These are phyloP conservation scores for Lordiphosa andalusiaca DNA, from an alignment of 2,888 invertebrate genomes.

Conservation along the genomic window DNA sequence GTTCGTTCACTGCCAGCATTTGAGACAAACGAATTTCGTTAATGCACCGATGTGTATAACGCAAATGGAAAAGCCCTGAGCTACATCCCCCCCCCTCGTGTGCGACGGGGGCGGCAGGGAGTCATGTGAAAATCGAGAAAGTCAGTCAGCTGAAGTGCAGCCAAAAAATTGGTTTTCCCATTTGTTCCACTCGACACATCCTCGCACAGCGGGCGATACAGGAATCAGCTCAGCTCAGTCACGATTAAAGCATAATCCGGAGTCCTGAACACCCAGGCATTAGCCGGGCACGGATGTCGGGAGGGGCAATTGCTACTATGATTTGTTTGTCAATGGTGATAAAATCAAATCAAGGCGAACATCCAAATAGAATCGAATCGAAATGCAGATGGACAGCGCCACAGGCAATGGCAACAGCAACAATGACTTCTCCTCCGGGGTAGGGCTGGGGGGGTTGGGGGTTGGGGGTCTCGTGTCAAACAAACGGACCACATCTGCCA, in stretches of 20 bases:
- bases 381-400: constrained; percentile 19
- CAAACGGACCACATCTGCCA: constrained; percentile 17
- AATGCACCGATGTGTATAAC: constrained; percentile 28
- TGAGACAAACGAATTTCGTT: constrained; percentile 28
- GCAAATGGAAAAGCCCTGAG: constrained; percentile 20
- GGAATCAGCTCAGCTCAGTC: constrained; percentile 1
- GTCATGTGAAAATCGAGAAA: neutral
- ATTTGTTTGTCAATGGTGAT: constrained; percentile 27
- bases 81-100: too few relatives aligned
- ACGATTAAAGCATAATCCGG: constrained; percentile 17
- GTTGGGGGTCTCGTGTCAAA: constrained; percentile 9
- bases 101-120: neutral
- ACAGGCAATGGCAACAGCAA: constrained; percentile 3
- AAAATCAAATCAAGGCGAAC: constrained; percentile 24
- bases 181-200: constrained; percentile 5
- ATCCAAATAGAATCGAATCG: constrained; percentile 24
- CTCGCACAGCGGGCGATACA: neutral
- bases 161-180: constrained; percentile 7
- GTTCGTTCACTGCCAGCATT: constrained; percentile 17
- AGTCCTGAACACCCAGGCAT: constrained; percentile 5
- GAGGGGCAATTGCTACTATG: constrained; percentile 19
- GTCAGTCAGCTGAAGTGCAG: constrained; percentile 19
- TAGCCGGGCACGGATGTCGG: neutral
- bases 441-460: too few relatives aligned
- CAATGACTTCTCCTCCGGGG: too few relatives aligned